Conservation (phyloP, 2,113 vertebrate species). For the Gobiocypris rarus region DNA sequence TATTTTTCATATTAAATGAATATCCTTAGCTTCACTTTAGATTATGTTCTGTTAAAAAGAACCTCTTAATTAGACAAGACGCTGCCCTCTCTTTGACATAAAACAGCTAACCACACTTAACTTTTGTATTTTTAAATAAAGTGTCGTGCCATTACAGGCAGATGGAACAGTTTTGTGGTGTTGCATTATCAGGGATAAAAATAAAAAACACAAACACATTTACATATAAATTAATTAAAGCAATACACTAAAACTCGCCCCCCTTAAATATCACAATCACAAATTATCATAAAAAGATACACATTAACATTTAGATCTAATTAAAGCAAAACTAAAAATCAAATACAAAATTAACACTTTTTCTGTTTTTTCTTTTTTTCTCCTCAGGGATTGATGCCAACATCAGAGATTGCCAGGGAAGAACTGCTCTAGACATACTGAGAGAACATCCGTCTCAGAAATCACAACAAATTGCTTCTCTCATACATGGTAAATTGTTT, state of each 20-base stretch:
- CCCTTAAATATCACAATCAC: too few species aligned
- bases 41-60: neutral
- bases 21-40: neutral
- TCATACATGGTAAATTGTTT: conserved; percentile 87
- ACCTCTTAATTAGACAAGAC: too few species aligned
- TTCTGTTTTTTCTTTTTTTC: conserved; percentile 58
- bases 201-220: neutral
- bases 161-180: neutral
- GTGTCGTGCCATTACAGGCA: neutral
- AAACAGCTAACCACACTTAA: too few species aligned
- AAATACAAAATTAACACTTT: neutral
- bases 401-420: conserved; percentile 87
- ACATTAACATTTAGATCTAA: neutral
- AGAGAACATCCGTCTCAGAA: conserved; percentile 92
- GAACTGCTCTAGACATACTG: conserved; percentile 91
- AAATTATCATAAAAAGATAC: too few species aligned
- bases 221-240: neutral
- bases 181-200: neutral
- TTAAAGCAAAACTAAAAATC: neutral
- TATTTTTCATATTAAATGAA: neutral
- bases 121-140: too few species aligned
- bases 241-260: too few species aligned
- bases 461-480: conserved; percentile 92
- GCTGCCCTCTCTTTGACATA: neutral
- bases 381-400: conserved; percentile 88